Percentiles rank a stretch among this genome's conserved stretches.
phyloP scores from a whole-genome alignment of 2,113 vertebrate species.

The Papio anubis region DNA sequence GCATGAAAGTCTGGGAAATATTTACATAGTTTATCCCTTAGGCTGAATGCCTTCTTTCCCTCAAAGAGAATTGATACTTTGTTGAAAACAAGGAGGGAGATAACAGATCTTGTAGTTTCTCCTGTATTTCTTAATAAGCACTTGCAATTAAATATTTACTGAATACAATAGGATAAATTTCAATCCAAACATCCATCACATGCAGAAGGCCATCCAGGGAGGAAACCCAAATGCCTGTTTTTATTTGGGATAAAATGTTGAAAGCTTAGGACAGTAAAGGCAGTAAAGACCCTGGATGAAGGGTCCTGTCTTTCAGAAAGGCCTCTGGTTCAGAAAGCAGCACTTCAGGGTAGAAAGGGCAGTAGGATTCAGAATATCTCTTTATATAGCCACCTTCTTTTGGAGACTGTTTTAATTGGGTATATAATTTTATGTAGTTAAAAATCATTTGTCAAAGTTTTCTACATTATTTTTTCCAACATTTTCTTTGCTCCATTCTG shows the following conservation, averaged over 20 bases:
- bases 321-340: neutral
- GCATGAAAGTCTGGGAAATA: too few species aligned
- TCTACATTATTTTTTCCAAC: too few species aligned
- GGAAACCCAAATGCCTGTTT: neutral
- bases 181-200: neutral
- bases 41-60: neutral
- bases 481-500: too few species aligned
- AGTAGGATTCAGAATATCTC: too few species aligned
- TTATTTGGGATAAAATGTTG: neutral
- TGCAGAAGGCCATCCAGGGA: neutral
- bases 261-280: neutral
- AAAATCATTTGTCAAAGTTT: too few species aligned
- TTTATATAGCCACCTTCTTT: too few species aligned
- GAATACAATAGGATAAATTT: neutral
- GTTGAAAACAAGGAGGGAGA: too few species aligned
- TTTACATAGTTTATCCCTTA: neutral
- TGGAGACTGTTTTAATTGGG: too few species aligned
- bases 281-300: neutral
- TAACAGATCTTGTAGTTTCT: neutral
- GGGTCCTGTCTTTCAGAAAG: neutral
- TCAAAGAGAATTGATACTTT: conserved; percentile 22
- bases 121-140: neutral
- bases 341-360: too few species aligned
- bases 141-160: neutral
- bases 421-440: too few species aligned